Conservation (phyloP, 2,888 invertebrate species). For the Agelastica alni region DNA sequence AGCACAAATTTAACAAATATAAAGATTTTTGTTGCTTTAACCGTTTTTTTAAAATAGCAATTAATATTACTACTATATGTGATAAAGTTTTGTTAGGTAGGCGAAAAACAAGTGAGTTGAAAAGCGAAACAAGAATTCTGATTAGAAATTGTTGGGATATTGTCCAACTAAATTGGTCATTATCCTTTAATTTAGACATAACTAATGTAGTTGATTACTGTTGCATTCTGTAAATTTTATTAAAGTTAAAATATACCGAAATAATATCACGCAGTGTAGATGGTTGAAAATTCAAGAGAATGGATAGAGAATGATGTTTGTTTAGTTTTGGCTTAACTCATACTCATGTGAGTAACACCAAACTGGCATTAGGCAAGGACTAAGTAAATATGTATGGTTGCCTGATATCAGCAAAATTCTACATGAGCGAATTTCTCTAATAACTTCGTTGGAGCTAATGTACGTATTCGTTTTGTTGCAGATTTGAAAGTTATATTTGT, state of each 20-base stretch:
- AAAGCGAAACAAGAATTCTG: too few relatives aligned
- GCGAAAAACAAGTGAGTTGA: too few relatives aligned
- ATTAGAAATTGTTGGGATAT: too few relatives aligned
- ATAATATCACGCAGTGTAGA: constrained; percentile 7
- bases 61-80: too few relatives aligned
- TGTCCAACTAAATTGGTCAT: too few relatives aligned
- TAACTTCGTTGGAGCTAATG: constrained; percentile 15
- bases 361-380: constrained; percentile 24
- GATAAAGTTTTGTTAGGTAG: too few relatives aligned
- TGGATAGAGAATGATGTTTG: constrained; percentile 16
- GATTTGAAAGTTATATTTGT: constrained; percentile 7
- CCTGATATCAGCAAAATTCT: constrained; percentile 16
- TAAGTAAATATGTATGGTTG: constrained; percentile 24
- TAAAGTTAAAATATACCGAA: constrained; percentile 1
- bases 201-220: too few relatives aligned
- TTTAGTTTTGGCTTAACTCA: constrained; percentile 19
- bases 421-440: constrained; percentile 18
- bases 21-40: too few relatives aligned
- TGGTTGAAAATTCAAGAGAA: constrained; percentile 15
- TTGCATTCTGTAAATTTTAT: neutral
- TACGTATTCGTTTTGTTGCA: constrained; percentile 13
- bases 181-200: too few relatives aligned
- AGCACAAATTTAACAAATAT: too few relatives aligned
- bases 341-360: constrained; percentile 18
- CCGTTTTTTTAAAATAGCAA: too few relatives aligned